Evolutionary conservation across 2,797 vertebrate species (phyloP).

Genomic region (Manis crassicaudata): DNA sequence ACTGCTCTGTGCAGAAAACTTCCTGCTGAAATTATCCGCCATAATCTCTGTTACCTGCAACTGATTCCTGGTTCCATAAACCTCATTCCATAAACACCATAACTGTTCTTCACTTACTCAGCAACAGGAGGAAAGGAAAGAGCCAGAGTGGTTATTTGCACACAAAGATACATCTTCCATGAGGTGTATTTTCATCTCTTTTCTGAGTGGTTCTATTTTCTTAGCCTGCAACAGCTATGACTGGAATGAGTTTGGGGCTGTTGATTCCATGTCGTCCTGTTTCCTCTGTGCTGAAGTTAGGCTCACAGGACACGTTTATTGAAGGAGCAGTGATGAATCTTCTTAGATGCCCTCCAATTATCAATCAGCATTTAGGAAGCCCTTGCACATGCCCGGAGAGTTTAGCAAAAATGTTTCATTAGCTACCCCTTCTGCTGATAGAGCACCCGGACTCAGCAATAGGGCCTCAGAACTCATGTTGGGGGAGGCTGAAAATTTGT

Average conservation of each 20-base stretch:
- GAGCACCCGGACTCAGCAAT: background rate
- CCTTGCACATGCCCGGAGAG: background rate
- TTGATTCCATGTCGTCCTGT: background rate
- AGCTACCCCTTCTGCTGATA: background rate
- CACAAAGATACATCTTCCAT: background rate
- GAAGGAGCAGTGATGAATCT: background rate
- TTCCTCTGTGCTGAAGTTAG: background rate
- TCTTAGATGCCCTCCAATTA: background rate
- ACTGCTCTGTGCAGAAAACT: background rate
- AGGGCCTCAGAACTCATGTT: background rate
- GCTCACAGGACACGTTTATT: background rate
- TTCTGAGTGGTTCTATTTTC: background rate
- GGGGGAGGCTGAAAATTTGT: background rate
- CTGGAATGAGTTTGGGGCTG: background rate
- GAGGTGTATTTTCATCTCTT: background rate
- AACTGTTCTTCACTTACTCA: background rate
- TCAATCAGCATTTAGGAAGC: background rate
- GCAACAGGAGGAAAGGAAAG: background rate
- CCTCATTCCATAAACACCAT: background rate
- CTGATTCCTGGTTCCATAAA: background rate
- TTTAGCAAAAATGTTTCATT: slow-evolving; percentile 15
- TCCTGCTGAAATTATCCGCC: background rate
- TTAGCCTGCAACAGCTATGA: background rate
- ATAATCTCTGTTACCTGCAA: background rate
- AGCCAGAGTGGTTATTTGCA: background rate